A percentile compares a stretch with the other conserved stretches of the same genome.
phyloP scores from a whole-genome alignment of 2,113 vertebrate species.

The Ceuthmochares aereus region DNA sequence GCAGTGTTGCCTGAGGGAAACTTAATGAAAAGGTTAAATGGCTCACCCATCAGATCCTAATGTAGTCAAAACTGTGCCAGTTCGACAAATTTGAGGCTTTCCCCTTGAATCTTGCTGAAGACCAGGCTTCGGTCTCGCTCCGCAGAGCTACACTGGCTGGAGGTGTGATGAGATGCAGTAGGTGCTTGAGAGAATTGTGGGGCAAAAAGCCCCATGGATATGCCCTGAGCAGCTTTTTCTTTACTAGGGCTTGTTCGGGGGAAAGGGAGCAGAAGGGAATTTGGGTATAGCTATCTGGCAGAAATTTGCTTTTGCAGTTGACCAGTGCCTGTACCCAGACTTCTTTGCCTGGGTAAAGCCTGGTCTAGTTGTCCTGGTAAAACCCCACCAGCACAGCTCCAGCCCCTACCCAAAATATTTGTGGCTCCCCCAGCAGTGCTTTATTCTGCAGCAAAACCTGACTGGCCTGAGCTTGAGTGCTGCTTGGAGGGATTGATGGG shows the following conservation, averaged over 20 bases:
- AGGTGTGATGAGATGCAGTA: background rate
- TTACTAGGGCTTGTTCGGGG: background rate
- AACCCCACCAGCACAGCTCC: background rate
- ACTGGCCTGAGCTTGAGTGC: rapidly evolving
- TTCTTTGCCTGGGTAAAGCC: background rate
- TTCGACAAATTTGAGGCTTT: background rate
- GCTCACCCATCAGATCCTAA: background rate
- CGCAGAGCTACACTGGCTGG: background rate
- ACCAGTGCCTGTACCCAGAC: background rate
- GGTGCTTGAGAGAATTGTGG: background rate
- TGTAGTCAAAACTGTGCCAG: rapidly evolving
- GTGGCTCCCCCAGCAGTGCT: background rate
- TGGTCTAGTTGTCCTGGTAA: background rate
- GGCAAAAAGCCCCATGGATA: background rate
- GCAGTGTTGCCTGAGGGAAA: background rate
- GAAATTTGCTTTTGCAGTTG: background rate
- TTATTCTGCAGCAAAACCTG: background rate
- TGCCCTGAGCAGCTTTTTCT: background rate
- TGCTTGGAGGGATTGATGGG: background rate
- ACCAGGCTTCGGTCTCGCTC: background rate
- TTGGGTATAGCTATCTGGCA: background rate
- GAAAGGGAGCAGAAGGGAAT: background rate
- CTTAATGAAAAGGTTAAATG: background rate
- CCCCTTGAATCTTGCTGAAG: background rate
- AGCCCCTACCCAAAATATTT: background rate